Conservation (phyloP, 2,113 vertebrate species). For the Misgurnus mizolepis region DNA sequence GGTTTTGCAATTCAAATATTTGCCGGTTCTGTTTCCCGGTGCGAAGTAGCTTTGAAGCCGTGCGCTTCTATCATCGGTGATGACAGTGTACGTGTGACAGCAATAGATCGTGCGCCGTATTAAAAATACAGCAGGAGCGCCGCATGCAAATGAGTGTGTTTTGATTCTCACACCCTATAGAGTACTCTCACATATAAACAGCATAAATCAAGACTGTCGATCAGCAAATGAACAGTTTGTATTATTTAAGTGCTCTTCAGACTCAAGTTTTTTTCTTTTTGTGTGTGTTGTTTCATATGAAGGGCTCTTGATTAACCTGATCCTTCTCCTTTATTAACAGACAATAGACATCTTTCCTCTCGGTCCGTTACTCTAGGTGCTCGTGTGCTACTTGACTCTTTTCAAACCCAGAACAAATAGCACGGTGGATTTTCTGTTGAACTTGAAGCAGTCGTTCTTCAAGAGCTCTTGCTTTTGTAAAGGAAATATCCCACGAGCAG, state of each 20-base stretch:
- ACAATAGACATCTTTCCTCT: constrained; percentile 31
- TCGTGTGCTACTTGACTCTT: constrained; percentile 25
- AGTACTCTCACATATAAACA: constrained; percentile 60
- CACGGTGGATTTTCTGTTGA: background rate
- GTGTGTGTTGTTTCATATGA: constrained; percentile 40
- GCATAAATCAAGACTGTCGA: constrained; percentile 66
- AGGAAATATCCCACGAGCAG: constrained; percentile 20
- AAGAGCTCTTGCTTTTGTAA: constrained; percentile 4
- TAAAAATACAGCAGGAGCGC: constrained; percentile 71
- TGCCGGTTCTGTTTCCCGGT: constrained; percentile 85
- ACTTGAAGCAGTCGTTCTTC: background rate
- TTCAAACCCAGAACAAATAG: constrained; percentile 16
- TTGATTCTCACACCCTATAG: constrained; percentile 59
- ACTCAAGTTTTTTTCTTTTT: constrained; percentile 36
- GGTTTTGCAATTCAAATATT: constrained; percentile 99
- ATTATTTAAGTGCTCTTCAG: constrained; percentile 53
- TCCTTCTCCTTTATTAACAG: constrained; percentile 19
- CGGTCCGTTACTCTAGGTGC: constrained; percentile 14
- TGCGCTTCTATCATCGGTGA: constrained; percentile 95
- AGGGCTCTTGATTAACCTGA: constrained; percentile 48
- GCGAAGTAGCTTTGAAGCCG: constrained; percentile 94
- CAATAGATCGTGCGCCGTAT: constrained; percentile 92
- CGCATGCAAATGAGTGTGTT: constrained; percentile 74
- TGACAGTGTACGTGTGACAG: constrained; percentile 96
- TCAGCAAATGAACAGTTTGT: too few relatives aligned